Base-by-base conservation (phyloP, 1,140 invertebrate species). In the Caenorhabditis briggsae region DNA sequence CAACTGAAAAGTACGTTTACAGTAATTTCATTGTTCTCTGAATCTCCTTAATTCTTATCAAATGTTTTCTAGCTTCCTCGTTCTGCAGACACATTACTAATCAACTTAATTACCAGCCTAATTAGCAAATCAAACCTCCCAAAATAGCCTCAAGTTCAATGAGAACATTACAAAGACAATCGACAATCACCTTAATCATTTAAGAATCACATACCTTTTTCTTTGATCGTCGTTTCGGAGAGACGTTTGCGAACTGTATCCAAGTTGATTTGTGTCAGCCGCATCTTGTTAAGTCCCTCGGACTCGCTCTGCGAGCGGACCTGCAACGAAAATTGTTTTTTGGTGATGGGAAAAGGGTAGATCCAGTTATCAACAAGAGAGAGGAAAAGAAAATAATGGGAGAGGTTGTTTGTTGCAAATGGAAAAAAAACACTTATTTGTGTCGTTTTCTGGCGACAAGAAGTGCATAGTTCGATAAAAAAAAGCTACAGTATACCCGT, bases 301-400 rank as follows among this genome's bases (percentile, higher is more conserved):
- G 86, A 88, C 74, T 88, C 88, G 53, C 86, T 88, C 59, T 88
- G 78, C 11, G 88, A 88, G 53, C 88, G 88, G n/a, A 87, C 88
- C 88, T 88, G 64, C 59, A 88, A 82, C n/a, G n/a, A 84, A 56
- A 18, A 25, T 1, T 16, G 58, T 33, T 46, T n/a, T 20, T 56
- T 58, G 53, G 14, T 82, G 48, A 7, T 25, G 12, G 41, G 11
- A 25, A 61, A 25, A 61, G 58, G 23, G 23, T 23, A 61, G 59
- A 25, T 61, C 59, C 59, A 25, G 9, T 25, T 25, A 33, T 12
- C 16, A 18, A 58, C 16, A 18, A n/a, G 16, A n/a, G 56, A 7
- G 56, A 18, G 56, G 3, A 3, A 33, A 3, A 33, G 33, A 33
- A 33, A 33, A 33, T 1, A 53, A 53, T 2, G 12, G 50, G 50